A percentile compares a stretch with the other conserved stretches of the same genome.
Evolutionary conservation across 1,140 invertebrate genomes (phyloP).

Genomic region (Lordiphosa clarofinis): DNA sequence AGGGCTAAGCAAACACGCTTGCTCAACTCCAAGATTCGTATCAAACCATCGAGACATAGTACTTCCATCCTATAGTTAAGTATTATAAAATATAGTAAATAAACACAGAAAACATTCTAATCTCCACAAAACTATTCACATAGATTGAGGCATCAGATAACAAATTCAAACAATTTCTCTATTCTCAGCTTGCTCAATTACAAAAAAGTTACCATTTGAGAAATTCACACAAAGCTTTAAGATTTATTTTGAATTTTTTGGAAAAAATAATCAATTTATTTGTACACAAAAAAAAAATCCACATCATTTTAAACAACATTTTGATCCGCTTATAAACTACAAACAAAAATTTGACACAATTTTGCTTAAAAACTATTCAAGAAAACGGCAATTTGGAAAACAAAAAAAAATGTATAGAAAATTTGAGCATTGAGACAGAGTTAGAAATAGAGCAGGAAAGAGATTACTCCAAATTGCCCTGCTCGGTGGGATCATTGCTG

Average conservation of each 20-base stretch:
- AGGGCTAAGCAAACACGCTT: too few relatives aligned
- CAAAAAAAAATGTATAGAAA: background rate
- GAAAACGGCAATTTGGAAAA: constrained; percentile 1
- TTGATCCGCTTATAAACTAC: constrained; percentile 43
- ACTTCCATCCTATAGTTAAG: too few relatives aligned
- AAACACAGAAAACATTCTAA: too few relatives aligned
- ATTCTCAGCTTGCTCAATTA: too few relatives aligned
- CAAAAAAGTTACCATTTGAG: too few relatives aligned
- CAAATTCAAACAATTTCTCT: too few relatives aligned
- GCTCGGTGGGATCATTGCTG: background rate
- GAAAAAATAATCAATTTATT: constrained; percentile 56
- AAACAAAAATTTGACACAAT: constrained; percentile 62
- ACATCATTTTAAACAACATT: constrained; percentile 28
- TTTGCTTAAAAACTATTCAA: constrained; percentile 53
- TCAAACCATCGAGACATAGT: too few relatives aligned
- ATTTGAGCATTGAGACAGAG: background rate
- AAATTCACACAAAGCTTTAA: too few relatives aligned
- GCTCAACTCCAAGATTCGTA: too few relatives aligned
- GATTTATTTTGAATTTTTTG: background rate
- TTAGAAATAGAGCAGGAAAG: background rate
- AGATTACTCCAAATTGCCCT: constrained; percentile 1
- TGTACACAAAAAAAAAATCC: constrained; percentile 34
- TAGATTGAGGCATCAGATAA: too few relatives aligned
- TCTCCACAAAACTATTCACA: too few relatives aligned
- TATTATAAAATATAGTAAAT: too few relatives aligned